These are phyloP conservation scores for Siniperca obscura DNA, from an alignment of 2,797 vertebrate genomes.

Conservation along the genomic window DNA sequence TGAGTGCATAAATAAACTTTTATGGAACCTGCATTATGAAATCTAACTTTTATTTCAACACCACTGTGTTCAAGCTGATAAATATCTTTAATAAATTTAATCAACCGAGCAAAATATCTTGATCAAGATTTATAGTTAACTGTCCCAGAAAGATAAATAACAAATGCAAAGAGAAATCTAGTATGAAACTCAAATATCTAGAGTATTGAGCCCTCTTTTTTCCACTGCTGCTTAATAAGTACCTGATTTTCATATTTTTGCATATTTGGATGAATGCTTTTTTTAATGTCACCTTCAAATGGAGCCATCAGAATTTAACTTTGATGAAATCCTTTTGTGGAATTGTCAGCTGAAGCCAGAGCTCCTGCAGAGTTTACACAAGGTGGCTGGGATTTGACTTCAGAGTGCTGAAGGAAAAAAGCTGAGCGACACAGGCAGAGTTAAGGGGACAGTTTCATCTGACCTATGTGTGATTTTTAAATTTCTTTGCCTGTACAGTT, in stretches of 20 bases:
- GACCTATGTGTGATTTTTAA: slow-evolving; percentile 43
- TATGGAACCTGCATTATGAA: slow-evolving; percentile 13
- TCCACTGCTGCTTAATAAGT: slow-evolving; percentile 15
- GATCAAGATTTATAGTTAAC: slow-evolving; percentile 10
- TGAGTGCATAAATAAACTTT: slow-evolving; percentile 4
- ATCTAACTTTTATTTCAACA: slow-evolving; percentile 2
- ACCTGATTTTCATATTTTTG: slow-evolving; percentile 55
- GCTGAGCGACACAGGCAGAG: slow-evolving; percentile 44
- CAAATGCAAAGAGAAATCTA: slow-evolving; percentile 6
- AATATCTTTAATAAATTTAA: slow-evolving; percentile 27
- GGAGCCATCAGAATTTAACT: slow-evolving; percentile 53
- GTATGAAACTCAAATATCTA: not conserved
- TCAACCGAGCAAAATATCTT: slow-evolving; percentile 20
- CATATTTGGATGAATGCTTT: slow-evolving; percentile 29
- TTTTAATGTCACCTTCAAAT: slow-evolving; percentile 66
- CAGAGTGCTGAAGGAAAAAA: slow-evolving; percentile 34
- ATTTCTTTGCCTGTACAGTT: slow-evolving; percentile 8
- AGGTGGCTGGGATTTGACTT: slow-evolving; percentile 63
- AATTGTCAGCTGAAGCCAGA: slow-evolving; percentile 53
- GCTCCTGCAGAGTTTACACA: slow-evolving; percentile 67
- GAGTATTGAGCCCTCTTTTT: not conserved
- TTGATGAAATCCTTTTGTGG: slow-evolving; percentile 62
- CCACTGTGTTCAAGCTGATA: not conserved
- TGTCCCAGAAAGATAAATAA: slow-evolving; percentile 10
- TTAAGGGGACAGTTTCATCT: slow-evolving; percentile 51